Evolutionary conservation across 1,140 invertebrate species (phyloP).

Genomic region (Nomia melanderi): DNA sequence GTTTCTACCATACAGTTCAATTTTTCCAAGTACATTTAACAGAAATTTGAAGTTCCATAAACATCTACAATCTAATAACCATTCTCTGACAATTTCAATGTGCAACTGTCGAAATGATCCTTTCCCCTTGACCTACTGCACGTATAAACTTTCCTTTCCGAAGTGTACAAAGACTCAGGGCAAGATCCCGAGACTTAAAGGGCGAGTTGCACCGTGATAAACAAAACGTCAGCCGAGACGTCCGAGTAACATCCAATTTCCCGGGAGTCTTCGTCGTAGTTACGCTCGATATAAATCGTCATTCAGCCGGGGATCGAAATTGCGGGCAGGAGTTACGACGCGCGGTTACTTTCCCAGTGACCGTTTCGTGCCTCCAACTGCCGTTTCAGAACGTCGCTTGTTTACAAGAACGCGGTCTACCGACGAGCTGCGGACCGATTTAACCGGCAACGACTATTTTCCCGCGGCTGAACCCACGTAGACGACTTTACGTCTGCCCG

Average conservation of each 20-base stretch:
- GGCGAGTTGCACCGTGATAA: neutral
- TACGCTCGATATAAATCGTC: slow-evolving; percentile 30
- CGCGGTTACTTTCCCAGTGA: neutral
- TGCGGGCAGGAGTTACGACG: slow-evolving; percentile 17
- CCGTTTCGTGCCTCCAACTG: neutral
- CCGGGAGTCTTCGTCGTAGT: neutral
- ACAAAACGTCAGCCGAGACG: neutral
- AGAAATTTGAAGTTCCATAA: no score
- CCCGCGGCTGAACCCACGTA: neutral
- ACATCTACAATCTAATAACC: no score
- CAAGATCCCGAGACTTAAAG: neutral
- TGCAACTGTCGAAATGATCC: no score
- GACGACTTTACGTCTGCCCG: slow-evolving; percentile 21
- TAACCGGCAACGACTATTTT: slow-evolving; percentile 23
- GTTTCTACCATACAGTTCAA: no score
- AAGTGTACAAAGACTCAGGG: neutral
- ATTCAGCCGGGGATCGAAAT: neutral
- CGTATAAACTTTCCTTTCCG: neutral
- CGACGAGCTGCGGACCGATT: slow-evolving; percentile 5
- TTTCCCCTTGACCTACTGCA: no score
- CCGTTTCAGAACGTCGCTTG: slow-evolving; percentile 25
- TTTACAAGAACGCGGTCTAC: slow-evolving; percentile 26
- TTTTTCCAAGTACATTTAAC: no score
- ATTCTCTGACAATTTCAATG: no score
- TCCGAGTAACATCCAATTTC: slow-evolving; percentile 17